Conservation (phyloP, 2,888 invertebrate species). For the Meiosimyza platycephala region DNA sequence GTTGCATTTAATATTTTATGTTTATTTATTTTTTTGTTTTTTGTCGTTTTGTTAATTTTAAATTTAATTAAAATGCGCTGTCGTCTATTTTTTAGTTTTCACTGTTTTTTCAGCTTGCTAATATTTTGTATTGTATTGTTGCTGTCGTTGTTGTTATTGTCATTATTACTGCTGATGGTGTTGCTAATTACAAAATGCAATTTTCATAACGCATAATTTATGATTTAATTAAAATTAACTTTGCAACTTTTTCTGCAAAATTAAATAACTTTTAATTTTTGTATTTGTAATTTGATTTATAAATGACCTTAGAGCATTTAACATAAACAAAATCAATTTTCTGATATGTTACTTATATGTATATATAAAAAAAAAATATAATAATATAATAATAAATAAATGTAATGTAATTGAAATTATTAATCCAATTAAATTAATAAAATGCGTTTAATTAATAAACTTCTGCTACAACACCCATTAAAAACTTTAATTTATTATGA, state of each 20-base stretch:
- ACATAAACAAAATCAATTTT: not conserved
- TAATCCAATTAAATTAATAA: not conserved
- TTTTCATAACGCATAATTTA: not conserved
- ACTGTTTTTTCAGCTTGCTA: not conserved
- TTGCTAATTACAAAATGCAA: too few species aligned
- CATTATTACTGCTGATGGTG: too few species aligned
- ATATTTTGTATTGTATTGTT: not conserved
- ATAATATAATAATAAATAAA: too few species aligned
- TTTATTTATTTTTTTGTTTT: too few species aligned
- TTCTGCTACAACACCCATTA: too few species aligned
- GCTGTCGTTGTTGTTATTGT: constrained; percentile 4
- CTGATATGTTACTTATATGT: not conserved
- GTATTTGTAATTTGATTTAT: not conserved
- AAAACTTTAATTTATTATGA: too few species aligned
- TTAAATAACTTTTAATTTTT: not conserved
- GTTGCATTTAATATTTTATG: too few species aligned
- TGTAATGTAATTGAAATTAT: too few species aligned
- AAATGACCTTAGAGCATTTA: not conserved
- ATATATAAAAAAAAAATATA: too few species aligned
- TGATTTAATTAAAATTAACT: not conserved
- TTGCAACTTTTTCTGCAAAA: not conserved
- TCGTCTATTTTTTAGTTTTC: not conserved
- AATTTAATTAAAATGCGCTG: too few species aligned
- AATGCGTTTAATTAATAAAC: too few species aligned
- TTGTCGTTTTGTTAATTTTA: not conserved